Base-by-base conservation (phyloP, 2,888 invertebrate species). In the Esperia sulphurella region DNA sequence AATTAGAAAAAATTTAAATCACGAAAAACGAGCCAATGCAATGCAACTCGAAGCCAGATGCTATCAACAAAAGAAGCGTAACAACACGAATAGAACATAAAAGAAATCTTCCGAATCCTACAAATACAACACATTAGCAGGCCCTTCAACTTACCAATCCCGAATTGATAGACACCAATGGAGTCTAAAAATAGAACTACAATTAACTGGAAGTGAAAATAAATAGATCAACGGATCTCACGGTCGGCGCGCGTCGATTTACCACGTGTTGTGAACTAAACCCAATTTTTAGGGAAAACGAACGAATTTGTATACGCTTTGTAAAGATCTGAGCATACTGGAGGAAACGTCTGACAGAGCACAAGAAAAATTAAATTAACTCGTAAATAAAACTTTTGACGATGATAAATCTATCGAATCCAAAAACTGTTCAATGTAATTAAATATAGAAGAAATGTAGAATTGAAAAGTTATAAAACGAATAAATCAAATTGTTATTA, bases 281-380 rank as follows among this genome's bases (percentile, higher is more conserved):
- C 55, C 56, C 54, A 61, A 60, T 54, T 54, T 58, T 59, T 53
- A 64, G 58, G 59, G 59, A 57, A 65, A 61, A 57, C 59, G 53
- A 56, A 59, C 54, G 53, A 43, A 49, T 51, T 49, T 51, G 45
- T 54, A 48, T 46, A 49, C 43, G 45, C 37, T 30, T 47, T 41
- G 33, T 52, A 46, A 42, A 31, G 44, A 13, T 8, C 21, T 14
- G 37, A 31, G n/a, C 41, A 40, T 21, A 42, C 30, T 48, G 38
- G 37, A 37, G 33, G 13, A 42, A 46, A 39, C 8, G 39, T 14
- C 6, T 14, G 10, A n/a, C n/a, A 14, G 14, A 39, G 14, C 39
- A 14, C 21, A 21, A 21, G 21, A 21, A 21, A 21, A 21, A 21
- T 3, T 21, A 21, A 5, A 21, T 21, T 3, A 21, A 21, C 21